Percentiles rank a stretch among this genome's conserved stretches.
These are phyloP conservation scores for Pterois miles DNA, from an alignment of 2,797 vertebrate genomes.

Conservation along the genomic window DNA sequence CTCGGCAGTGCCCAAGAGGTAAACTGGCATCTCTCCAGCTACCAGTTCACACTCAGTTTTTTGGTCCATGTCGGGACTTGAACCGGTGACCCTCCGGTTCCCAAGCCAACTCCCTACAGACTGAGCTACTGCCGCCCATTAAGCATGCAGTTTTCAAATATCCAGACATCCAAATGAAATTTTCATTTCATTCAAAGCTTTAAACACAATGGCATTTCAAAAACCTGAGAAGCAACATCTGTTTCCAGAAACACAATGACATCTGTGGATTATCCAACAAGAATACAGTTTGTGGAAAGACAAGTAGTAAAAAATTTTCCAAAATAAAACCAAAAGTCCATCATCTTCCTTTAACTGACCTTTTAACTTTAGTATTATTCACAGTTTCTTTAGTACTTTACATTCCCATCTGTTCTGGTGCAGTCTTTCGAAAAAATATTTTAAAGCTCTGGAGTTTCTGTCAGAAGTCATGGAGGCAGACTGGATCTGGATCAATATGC, in stretches of 20 bases:
- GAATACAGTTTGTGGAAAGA: background rate
- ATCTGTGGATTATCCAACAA: background rate
- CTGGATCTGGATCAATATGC: conserved; percentile 16
- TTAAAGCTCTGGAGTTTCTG: background rate
- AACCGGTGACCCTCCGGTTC: no score
- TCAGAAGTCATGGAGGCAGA: background rate
- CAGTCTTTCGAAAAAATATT: background rate
- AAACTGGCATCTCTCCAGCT: no score
- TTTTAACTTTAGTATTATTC: background rate
- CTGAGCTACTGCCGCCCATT: no score
- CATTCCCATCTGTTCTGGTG: background rate
- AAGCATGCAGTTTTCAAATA: no score
- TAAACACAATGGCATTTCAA: no score
- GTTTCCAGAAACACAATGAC: background rate
- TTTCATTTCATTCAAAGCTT: no score
- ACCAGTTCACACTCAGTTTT: no score
- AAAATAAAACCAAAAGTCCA: background rate
- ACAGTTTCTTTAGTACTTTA: background rate
- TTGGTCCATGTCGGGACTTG: no score
- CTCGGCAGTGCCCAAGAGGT: no score
- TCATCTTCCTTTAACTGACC: background rate
- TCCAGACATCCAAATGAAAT: background rate
- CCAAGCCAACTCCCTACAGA: no score
- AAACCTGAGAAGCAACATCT: no score
- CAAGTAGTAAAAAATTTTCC: background rate